These are phyloP conservation scores for Diplodus puntazzo DNA, from an alignment of 2,797 vertebrate species.

Conservation along the genomic window DNA sequence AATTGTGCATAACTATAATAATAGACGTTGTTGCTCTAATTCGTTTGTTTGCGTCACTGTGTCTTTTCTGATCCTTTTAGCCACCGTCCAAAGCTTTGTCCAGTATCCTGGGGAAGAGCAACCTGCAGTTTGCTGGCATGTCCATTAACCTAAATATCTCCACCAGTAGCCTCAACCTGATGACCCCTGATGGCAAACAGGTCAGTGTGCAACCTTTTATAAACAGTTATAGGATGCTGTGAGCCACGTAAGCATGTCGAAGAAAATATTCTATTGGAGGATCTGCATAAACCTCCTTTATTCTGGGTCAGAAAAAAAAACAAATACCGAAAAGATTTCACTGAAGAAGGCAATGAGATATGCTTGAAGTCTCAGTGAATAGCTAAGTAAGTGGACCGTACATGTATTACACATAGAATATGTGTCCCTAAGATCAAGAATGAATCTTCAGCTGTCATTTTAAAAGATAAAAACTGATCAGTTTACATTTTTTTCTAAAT, in stretches of 20 bases:
- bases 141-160: conserved; percentile 98
- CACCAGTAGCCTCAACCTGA: conserved; percentile 96
- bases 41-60: conserved; percentile 11
- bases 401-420: background rate
- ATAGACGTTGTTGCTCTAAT: background rate
- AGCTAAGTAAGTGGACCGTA: background rate
- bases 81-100: conserved; percentile 95
- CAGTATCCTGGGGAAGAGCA: conserved; percentile 96
- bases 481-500: background rate
- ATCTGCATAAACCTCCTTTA: background rate
- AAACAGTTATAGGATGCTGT: background rate
- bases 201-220: conserved; percentile 73
- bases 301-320: background rate
- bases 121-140: conserved; percentile 98
- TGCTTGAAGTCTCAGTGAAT: background rate
- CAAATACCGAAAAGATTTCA: no score
- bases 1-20: no score
- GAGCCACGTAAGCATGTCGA: background rate
- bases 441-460: background rate
- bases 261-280: background rate
- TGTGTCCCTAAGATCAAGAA: background rate
- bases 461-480: background rate
- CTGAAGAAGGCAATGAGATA: background rate
- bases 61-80: conserved; percentile 77
- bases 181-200: conserved; percentile 98